Base-by-base conservation (phyloP, 2,113 vertebrate species). In the Tachysurus fulvidraco region DNA sequence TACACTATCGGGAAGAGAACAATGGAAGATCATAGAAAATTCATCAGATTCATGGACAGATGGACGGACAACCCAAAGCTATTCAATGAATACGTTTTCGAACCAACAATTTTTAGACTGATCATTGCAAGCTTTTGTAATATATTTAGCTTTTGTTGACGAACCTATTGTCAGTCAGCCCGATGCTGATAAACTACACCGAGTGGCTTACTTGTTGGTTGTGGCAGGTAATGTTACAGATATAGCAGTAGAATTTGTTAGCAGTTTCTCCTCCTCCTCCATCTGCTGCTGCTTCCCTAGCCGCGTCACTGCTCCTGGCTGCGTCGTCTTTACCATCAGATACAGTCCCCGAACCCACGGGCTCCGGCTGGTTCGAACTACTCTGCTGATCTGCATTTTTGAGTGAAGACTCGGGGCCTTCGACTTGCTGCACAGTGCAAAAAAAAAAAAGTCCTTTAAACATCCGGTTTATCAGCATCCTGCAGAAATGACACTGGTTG, bases 221-320 rank as follows among this genome's bases (percentile, higher is more conserved):
- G 91, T 93, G 93, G 91, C 97, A 98, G 91, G 95, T 95, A 81
- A 96, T 96, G 94, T 97, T 97, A 94, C 98, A 99, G 90, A 99
- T 96, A 10, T 97, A 98, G 91, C 98, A 99, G 94, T 97, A 98
- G 94, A 98, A 98, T 91, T 97, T 97, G 88, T 95, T 95, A 65
- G 93, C 67, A 0, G 94, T 93, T 50, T 94, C 96, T 0, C 92
- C 85, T 23, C 81, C 88, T 73, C 84, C 87, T 89, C 83, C 11
- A 93, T 95, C 0, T 89, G 78, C 3, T 89, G 78, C 3, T 64
- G 10, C 52, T 89, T 83, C 10, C 93, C 96, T 0, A 88, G 80
- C 4, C 89, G 71, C 85, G 88, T 94, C 77, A 90, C 88, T 90
- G 30, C 73, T 74, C 13, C 30, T 52, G 41, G 44, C 46, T 11